phyloP scores from a whole-genome alignment of 2,113 vertebrate species.

The Mobula hypostoma region DNA sequence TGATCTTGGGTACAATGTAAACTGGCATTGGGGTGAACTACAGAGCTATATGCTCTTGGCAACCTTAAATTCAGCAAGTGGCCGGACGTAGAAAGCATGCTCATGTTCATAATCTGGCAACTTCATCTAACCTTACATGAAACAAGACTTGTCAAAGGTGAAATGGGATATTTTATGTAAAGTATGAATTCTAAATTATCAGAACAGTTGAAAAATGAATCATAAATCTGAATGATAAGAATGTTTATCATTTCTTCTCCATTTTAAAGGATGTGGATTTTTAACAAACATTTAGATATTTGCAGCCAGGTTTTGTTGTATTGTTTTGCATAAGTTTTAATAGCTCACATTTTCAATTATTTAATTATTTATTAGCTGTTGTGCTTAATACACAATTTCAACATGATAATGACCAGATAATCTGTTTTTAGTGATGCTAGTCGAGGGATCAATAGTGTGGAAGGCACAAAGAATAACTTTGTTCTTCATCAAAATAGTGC shows the following conservation, averaged over 20 bases:
- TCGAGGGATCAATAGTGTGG: too few species aligned
- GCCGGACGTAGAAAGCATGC: neutral
- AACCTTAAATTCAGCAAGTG: too few species aligned
- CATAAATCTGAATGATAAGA: neutral
- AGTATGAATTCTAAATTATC: neutral
- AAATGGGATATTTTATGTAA: neutral
- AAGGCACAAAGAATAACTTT: too few species aligned
- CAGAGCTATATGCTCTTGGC: neutral
- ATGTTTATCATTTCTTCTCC: neutral
- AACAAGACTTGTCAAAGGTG: neutral
- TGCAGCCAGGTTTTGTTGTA: neutral
- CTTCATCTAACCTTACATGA: neutral
- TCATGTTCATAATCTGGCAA: neutral
- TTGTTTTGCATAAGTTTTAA: neutral
- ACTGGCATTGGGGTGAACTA: neutral
- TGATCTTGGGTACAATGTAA: neutral
- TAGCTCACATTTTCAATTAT: neutral
- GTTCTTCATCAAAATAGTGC: too few species aligned
- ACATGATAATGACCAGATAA: too few species aligned
- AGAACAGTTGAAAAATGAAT: neutral
- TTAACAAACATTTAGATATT: neutral
- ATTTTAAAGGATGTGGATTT: neutral
- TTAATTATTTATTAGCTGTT: neutral
- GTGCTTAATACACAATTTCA: too few species aligned
- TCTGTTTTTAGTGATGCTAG: too few species aligned